Evolutionary conservation across 2,888 invertebrate genomes (phyloP).

Genomic region (Eledona agricola): DNA sequence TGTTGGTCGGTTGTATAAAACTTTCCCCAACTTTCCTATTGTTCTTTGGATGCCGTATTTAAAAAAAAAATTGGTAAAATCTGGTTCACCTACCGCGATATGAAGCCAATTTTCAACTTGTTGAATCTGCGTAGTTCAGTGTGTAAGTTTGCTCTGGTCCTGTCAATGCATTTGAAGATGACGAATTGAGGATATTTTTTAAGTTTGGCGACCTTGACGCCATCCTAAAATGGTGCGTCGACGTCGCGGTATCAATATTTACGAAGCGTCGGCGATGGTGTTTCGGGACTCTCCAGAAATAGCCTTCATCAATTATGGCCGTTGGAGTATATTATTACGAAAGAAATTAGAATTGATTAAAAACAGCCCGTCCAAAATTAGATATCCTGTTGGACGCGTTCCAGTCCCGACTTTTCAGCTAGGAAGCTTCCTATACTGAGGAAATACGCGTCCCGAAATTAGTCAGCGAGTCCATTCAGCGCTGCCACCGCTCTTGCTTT

Average conservation of each 20-base stretch:
- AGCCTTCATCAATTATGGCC: constrained; percentile 43
- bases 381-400: constrained; percentile 60
- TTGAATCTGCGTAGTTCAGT: no score
- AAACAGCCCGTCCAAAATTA: constrained; percentile 60
- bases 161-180: no score
- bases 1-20: no score
- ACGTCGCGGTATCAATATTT: constrained; percentile 8
- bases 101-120: no score
- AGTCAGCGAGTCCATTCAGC: constrained; percentile 54
- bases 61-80: no score
- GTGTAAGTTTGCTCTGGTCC: no score
- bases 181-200: no score
- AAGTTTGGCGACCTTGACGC: no score
- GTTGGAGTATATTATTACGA: constrained; percentile 51
- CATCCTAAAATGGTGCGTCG: neutral
- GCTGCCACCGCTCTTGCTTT: constrained; percentile 11
- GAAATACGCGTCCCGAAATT: constrained; percentile 58
- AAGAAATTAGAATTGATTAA: constrained; percentile 55
- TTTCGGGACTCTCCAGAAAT: constrained; percentile 39
- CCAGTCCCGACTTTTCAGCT: constrained; percentile 56
- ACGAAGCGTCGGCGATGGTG: constrained; percentile 5
- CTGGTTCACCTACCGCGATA: no score
- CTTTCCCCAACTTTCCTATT: no score
- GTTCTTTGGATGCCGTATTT: no score
- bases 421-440: constrained; percentile 57